phyloP scores from a whole-genome alignment of 2,888 invertebrate species.

The Silvanus unidentatus region DNA sequence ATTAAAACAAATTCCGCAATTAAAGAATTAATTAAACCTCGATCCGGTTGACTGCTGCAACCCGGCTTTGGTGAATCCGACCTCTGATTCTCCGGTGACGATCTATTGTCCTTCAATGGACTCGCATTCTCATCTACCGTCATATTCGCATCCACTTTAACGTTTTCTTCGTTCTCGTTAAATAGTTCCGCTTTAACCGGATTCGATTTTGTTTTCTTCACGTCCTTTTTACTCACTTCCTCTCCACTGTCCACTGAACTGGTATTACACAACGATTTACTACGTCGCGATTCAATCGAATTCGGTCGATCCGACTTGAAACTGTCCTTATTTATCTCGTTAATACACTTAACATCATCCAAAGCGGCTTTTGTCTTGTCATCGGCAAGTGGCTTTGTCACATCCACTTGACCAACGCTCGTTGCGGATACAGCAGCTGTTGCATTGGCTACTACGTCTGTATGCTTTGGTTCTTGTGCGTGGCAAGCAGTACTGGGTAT shows the following conservation, averaged over 20 bases:
- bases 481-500: constrained; percentile 29
- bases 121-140: constrained; percentile 36
- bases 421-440: constrained; percentile 27
- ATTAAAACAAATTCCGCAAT: too few species aligned
- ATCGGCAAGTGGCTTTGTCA: constrained; percentile 23
- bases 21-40: constrained; percentile 30
- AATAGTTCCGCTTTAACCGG: constrained; percentile 31
- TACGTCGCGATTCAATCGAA: constrained; percentile 36
- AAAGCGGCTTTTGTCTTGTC: constrained; percentile 25
- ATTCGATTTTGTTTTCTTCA: constrained; percentile 37
- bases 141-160: constrained; percentile 29
- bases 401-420: constrained; percentile 22
- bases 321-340: constrained; percentile 28
- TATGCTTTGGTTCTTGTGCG: constrained; percentile 23
- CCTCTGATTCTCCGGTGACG: constrained; percentile 34
- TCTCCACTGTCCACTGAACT: constrained; percentile 35
- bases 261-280: constrained; percentile 36
- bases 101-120: constrained; percentile 33
- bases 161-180: constrained; percentile 21
- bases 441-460: neutral
- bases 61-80: constrained; percentile 43
- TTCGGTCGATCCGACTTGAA: constrained; percentile 28
- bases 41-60: constrained; percentile 40
- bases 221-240: constrained; percentile 29
- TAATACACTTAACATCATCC: constrained; percentile 27